A percentile compares a stretch with the other conserved stretches of the same genome.
These are phyloP conservation scores for Phalanger gymnotis DNA, from an alignment of 2,797 vertebrate genomes.

Conservation along the genomic window DNA sequence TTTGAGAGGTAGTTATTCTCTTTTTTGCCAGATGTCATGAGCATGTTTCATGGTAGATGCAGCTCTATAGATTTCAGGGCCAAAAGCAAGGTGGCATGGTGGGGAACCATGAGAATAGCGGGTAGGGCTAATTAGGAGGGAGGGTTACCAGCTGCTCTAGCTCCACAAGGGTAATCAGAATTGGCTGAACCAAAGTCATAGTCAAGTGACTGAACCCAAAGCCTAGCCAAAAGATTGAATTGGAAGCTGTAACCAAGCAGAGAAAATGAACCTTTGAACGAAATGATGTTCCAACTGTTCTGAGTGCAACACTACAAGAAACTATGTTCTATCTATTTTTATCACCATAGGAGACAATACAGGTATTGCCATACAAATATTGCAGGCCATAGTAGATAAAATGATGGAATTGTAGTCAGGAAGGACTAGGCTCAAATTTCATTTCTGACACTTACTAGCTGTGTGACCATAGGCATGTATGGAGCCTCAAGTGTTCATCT, in stretches of 20 bases:
- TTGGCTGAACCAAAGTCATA: neutral
- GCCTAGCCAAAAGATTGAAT: neutral
- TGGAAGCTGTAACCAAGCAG: neutral
- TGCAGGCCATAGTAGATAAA: neutral
- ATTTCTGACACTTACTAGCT: neutral
- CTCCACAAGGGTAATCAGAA: neutral
- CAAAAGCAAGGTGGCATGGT: neutral
- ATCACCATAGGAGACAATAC: neutral
- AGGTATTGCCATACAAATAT: neutral
- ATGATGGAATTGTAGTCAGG: neutral
- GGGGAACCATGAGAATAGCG: neutral
- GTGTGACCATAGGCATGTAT: neutral
- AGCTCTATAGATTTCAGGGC: neutral
- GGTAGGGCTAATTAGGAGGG: neutral
- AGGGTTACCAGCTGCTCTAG: neutral
- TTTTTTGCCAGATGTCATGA: neutral
- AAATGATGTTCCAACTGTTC: neutral
- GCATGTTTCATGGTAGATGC: neutral
- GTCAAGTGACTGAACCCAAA: neutral
- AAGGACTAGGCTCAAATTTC: neutral
- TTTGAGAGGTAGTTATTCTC: neutral
- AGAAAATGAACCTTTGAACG: neutral
- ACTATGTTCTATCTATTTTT: neutral
- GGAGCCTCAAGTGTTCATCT: neutral
- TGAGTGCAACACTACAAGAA: neutral